These are phyloP conservation scores for Drosophila nigricruria DNA, from an alignment of 2,888 invertebrate species.

Conservation along the genomic window DNA sequence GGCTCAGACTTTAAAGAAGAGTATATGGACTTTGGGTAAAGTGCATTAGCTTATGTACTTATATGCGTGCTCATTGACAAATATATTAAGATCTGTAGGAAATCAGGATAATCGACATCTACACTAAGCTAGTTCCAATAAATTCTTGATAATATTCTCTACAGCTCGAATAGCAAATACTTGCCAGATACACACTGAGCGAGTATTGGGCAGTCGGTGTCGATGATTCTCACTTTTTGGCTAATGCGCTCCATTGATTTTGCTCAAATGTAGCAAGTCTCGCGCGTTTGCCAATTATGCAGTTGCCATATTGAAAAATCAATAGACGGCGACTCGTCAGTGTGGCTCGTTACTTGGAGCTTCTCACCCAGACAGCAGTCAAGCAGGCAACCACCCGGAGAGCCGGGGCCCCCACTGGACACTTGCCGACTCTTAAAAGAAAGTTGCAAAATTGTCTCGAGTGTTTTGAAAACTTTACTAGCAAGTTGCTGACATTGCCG, in stretches of 20 bases:
- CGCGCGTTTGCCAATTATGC: conserved; percentile 63
- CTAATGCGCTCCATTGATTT: conserved; percentile 65
- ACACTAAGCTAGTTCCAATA: no score
- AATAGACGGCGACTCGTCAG: conserved; percentile 58
- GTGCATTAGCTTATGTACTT: neutral
- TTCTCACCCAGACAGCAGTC: conserved; percentile 8
- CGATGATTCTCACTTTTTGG: neutral
- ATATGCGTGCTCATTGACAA: neutral
- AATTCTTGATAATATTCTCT: no score
- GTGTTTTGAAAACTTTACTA: conserved; percentile 71
- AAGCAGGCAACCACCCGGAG: neutral
- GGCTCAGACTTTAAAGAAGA: neutral
- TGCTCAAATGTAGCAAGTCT: conserved; percentile 35
- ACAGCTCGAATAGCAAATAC: no score
- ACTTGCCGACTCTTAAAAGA: conserved; percentile 53
- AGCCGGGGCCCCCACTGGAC: conserved; percentile 25
- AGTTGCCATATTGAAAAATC: conserved; percentile 68
- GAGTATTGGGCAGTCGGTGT: neutral
- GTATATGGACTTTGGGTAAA: neutral
- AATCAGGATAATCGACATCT: no score
- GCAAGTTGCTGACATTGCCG: conserved; percentile 45
- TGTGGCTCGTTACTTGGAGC: conserved; percentile 63
- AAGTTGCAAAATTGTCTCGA: conserved; percentile 82
- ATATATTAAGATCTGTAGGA: neutral
- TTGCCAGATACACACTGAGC: neutral